phyloP scores from a whole-genome alignment of 2,797 vertebrate species.

The Crocodylus rhombifer region DNA sequence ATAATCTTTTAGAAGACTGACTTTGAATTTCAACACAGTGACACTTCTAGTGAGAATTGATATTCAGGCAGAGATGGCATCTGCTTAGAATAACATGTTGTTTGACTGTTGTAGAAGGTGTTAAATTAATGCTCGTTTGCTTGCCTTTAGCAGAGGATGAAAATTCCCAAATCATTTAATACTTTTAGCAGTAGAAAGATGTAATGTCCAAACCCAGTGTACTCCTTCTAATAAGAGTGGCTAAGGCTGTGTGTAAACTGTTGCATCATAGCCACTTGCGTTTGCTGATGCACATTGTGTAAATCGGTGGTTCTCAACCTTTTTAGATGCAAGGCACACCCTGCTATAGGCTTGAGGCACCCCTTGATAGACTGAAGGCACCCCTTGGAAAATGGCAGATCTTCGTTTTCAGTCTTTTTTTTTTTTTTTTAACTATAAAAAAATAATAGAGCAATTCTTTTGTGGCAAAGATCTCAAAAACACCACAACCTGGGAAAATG shows the following conservation, averaged over 20 bases:
- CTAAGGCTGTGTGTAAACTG: rapidly evolving
- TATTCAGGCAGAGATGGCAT: background rate
- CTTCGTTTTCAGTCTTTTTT: too few species aligned
- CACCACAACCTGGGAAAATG: background rate
- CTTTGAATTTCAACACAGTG: background rate
- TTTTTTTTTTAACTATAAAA: too few species aligned
- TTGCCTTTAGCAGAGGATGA: background rate
- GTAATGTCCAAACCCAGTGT: rapidly evolving
- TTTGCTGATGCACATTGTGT: background rate
- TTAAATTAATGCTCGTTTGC: background rate
- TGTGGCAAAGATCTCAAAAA: background rate
- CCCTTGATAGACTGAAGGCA: too few species aligned
- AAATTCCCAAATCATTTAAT: rapidly evolving
- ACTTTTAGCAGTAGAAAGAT: rapidly evolving
- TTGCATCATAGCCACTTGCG: background rate
- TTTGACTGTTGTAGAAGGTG: background rate
- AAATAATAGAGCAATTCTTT: background rate
- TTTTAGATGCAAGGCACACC: too few species aligned
- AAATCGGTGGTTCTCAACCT: too few species aligned
- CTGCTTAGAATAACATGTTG: background rate
- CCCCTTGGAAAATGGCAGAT: too few species aligned
- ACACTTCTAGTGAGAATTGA: background rate
- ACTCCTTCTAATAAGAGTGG: background rate
- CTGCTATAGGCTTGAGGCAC: too few species aligned
- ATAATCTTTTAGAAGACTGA: background rate